phyloP scores from a whole-genome alignment of 1,140 invertebrate genomes.

The Hestina assimilis region DNA sequence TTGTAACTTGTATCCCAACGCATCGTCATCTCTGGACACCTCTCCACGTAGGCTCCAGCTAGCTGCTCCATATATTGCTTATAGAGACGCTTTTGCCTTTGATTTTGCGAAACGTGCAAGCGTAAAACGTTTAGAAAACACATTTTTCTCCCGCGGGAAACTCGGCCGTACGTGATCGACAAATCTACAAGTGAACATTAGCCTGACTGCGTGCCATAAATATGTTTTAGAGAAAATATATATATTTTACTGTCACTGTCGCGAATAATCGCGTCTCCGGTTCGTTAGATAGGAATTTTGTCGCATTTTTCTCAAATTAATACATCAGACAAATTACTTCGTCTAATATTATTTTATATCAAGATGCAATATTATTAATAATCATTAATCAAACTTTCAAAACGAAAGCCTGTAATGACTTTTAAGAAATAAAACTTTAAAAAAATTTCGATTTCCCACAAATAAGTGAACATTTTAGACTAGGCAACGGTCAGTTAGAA shows the following conservation, averaged over 20 bases:
- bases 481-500: conserved; percentile 10
- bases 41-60: conserved; percentile 65
- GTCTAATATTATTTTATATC: not conserved
- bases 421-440: not conserved
- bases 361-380: conserved; percentile 12
- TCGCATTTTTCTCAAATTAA: conserved; percentile 7
- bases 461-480: conserved; percentile 22
- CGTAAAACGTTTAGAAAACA: conserved; percentile 74
- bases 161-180: conserved; percentile 22
- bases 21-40: conserved; percentile 51
- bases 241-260: conserved; percentile 11
- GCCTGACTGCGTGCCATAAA: conserved; percentile 27
- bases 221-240: conserved; percentile 15
- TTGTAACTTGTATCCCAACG: conserved; percentile 49
- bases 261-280: not conserved
- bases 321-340: conserved; percentile 1
- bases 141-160: conserved; percentile 54
- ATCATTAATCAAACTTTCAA: conserved; percentile 62
- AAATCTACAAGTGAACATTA: not conserved
- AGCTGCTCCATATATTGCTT: conserved; percentile 74
- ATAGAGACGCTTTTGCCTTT: conserved; percentile 74
- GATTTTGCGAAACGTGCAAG: conserved; percentile 71
- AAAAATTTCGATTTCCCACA: too few relatives aligned
- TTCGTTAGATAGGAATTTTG: conserved; percentile 24
- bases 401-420: conserved; percentile 61